Base-by-base conservation (phyloP, 2,797 vertebrate species). In the Rhinella marina region DNA sequence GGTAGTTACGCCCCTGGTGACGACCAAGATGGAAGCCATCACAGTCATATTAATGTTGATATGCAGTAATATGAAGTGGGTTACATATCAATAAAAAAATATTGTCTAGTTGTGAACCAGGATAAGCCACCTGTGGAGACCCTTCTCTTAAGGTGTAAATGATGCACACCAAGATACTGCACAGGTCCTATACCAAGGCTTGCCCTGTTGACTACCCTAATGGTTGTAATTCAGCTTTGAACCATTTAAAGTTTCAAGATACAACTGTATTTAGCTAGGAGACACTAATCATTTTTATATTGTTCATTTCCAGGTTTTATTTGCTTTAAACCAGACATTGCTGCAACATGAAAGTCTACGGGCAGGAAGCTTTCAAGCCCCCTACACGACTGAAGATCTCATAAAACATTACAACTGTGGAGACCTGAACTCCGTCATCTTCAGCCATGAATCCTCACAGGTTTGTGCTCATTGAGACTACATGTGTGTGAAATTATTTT, bases 331-430 rank as follows among this genome's bases (percentile, higher is more conserved):
- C 90, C 95, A 96, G 90, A 96, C 95, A 0, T 91, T 96, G 86
- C 92, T 96, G 85, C 95, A 96, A 19, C 96, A 96, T 0, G 95
- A 96, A 91, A 95, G 95, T 10, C 95, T 96, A 52, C 92, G 96
- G 86, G 95, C 95, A 0, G 96, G 96, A 25, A 96, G 95, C 68
- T 90, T 95, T 89, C 95, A 96, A 91, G 95, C 94, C 0, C 95
- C 94, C 0, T 96, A 96, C 11, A 96, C 95, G 88, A 96, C 95
- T 0, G 95, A 96, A 91, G 95, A 96, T 91, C 96, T 96, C 90
- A 96, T 96, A 93, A 96, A 96, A 70, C 95, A 96, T 90, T 96
- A 96, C 90, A 96, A 96, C 88, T 96, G 96, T 19, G 95, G 96
- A 84, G 95, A 96, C 90, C 95, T 96, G 91, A 95, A 93, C 0